Conservation (phyloP, 2,888 invertebrate genomes). For the Dromius quadrimaculatus region DNA sequence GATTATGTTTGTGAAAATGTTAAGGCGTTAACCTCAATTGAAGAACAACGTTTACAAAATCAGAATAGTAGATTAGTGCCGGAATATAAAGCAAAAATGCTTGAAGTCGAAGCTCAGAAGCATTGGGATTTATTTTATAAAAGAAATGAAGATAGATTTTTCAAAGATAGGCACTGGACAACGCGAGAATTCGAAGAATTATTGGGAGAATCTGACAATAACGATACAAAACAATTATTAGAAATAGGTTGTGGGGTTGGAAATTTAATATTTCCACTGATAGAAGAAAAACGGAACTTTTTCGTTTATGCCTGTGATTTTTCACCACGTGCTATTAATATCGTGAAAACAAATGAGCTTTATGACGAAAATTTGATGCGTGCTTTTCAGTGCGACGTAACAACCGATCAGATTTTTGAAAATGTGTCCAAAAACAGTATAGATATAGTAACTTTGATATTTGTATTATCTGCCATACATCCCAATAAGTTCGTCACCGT, state of each 20-base stretch:
- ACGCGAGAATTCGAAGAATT: slow-evolving; percentile 92
- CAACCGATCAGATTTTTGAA: slow-evolving; percentile 75
- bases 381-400: slow-evolving; percentile 89
- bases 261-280: slow-evolving; percentile 92
- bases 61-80: slow-evolving; percentile 80
- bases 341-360: slow-evolving; percentile 78
- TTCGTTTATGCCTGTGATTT: slow-evolving; percentile 93
- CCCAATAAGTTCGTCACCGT: slow-evolving; percentile 82
- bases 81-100: slow-evolving; percentile 79
- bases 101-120: slow-evolving; percentile 86
- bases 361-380: slow-evolving; percentile 76
- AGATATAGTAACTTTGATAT: slow-evolving; percentile 90
- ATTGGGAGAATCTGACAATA: slow-evolving; percentile 69
- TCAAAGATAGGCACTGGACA: slow-evolving; percentile 97
- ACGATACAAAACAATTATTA: slow-evolving; percentile 70
- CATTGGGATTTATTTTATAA: slow-evolving; percentile 98
- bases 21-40: slow-evolving; percentile 72
- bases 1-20: slow-evolving; percentile 62
- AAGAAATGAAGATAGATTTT: slow-evolving; percentile 92
- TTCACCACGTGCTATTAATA: slow-evolving; percentile 89
- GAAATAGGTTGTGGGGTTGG: slow-evolving; percentile 98
- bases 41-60: slow-evolving; percentile 72
- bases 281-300: slow-evolving; percentile 81
- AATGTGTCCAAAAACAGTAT: slow-evolving; percentile 69
- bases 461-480: slow-evolving; percentile 94